These are phyloP conservation scores for Clanis bilineata DNA, from an alignment of 2,888 invertebrate species.

Conservation along the genomic window DNA sequence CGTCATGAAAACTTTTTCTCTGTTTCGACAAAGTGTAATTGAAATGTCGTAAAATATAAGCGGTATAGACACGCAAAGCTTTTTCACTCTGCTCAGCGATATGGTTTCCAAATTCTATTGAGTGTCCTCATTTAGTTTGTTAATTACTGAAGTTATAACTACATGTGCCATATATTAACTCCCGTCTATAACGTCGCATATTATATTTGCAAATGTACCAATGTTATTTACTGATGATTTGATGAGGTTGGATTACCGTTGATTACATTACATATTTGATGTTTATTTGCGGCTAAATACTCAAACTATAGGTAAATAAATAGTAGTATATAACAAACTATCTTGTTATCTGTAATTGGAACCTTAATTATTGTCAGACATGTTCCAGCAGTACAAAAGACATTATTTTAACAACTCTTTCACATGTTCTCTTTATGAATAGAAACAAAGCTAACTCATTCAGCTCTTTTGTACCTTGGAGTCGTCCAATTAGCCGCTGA, in stretches of 20 bases:
- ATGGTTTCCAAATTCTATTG: constrained; percentile 25
- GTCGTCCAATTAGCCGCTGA: constrained; percentile 43
- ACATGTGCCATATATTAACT: constrained; percentile 23
- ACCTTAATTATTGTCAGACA: not conserved
- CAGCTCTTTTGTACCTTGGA: constrained; percentile 15
- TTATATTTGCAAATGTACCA: constrained; percentile 8
- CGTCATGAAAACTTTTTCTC: constrained; percentile 33
- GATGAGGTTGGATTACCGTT: not conserved
- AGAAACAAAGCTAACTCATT: constrained; percentile 14
- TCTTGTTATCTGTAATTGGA: not conserved
- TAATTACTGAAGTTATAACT: constrained; percentile 30
- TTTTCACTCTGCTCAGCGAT: constrained; percentile 38
- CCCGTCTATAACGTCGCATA: constrained; percentile 16
- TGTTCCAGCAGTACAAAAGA: too few species aligned
- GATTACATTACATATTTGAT: not conserved
- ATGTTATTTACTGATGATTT: constrained; percentile 1
- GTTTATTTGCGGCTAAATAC: not conserved
- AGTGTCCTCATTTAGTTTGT: constrained; percentile 31
- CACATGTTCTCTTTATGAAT: constrained; percentile 5
- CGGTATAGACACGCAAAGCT: constrained; percentile 26
- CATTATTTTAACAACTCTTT: constrained; percentile 2
- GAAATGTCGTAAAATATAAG: constrained; percentile 40
- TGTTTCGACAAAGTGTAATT: constrained; percentile 38
- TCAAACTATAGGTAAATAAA: not conserved
- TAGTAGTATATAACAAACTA: not conserved